A percentile compares a stretch with the other conserved stretches of the same genome.
These are phyloP conservation scores for Zootoca vivipara DNA, from an alignment of 2,113 vertebrate genomes.

Conservation along the genomic window DNA sequence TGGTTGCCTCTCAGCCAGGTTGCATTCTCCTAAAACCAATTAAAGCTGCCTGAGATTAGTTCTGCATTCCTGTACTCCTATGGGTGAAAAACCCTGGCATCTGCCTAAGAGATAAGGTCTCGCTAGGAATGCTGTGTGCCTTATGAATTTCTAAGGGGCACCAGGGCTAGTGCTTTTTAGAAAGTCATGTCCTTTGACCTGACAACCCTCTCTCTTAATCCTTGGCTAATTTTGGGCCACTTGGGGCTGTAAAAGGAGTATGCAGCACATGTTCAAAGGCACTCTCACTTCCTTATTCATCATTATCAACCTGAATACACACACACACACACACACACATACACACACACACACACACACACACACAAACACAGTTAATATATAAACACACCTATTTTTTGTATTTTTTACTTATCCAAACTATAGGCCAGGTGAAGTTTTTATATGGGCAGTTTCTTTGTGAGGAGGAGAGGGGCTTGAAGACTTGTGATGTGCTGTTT, in stretches of 20 bases:
- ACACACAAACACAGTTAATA: too few species aligned
- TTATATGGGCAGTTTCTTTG: neutral
- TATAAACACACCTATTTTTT: neutral
- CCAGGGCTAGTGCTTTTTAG: neutral
- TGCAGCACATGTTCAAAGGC: neutral
- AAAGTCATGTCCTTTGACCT: neutral
- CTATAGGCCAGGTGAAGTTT: neutral
- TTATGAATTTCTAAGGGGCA: neutral
- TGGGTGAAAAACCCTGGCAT: constrained; percentile 3
- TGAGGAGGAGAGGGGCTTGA: neutral
- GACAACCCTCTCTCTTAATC: neutral
- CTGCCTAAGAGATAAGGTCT: constrained; percentile 6
- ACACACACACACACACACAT: too few species aligned
- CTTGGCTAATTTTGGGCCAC: neutral
- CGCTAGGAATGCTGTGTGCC: neutral
- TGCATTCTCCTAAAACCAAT: constrained; percentile 39
- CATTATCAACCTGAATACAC: too few species aligned
- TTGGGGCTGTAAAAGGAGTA: neutral
- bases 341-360: too few species aligned
- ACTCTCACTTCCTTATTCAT: neutral
- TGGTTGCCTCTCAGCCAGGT: constrained; percentile 36
- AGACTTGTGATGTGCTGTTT: neutral
- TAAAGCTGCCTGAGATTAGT: constrained; percentile 9
- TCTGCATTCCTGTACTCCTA: constrained; percentile 24
- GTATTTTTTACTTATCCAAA: neutral